Evolutionary conservation across 2,888 invertebrate genomes (phyloP).

Genomic region (Agelastica alni): DNA sequence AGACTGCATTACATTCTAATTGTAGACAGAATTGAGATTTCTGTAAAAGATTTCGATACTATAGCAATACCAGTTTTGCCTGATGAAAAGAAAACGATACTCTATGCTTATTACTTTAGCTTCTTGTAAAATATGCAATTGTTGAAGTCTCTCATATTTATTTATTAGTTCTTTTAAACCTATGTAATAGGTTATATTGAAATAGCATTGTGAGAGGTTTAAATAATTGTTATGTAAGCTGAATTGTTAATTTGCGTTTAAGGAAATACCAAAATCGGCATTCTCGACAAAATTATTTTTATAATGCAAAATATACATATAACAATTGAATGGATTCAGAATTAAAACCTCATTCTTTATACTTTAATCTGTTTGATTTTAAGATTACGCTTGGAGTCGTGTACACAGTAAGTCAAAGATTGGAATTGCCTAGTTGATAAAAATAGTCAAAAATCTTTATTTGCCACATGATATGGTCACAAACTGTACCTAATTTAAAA

Average conservation of each 20-base stretch:
- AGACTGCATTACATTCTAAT: neutral
- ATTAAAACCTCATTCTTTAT: too few species aligned
- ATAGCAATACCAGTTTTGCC: constrained; percentile 56
- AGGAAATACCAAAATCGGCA: too few species aligned
- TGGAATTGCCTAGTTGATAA: too few species aligned
- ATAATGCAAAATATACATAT: too few species aligned
- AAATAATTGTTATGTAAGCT: neutral
- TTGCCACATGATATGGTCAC: too few species aligned
- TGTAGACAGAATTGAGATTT: neutral
- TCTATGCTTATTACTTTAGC: constrained; percentile 46
- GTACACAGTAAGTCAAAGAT: too few species aligned
- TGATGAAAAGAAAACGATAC: constrained; percentile 50
- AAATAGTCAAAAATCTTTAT: too few species aligned
- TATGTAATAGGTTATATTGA: neutral
- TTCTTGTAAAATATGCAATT: constrained; percentile 30
- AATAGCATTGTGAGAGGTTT: neutral
- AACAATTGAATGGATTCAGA: too few species aligned
- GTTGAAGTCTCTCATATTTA: constrained; percentile 18
- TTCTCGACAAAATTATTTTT: too few species aligned
- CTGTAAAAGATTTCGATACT: constrained; percentile 34
- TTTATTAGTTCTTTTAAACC: constrained; percentile 1
- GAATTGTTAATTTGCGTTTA: constrained; percentile 1
- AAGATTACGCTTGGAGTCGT: too few species aligned
- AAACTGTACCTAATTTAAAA: too few species aligned
- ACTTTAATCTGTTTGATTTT: too few species aligned